phyloP scores from a whole-genome alignment of 2,888 invertebrate genomes.

The Autographa gamma region DNA sequence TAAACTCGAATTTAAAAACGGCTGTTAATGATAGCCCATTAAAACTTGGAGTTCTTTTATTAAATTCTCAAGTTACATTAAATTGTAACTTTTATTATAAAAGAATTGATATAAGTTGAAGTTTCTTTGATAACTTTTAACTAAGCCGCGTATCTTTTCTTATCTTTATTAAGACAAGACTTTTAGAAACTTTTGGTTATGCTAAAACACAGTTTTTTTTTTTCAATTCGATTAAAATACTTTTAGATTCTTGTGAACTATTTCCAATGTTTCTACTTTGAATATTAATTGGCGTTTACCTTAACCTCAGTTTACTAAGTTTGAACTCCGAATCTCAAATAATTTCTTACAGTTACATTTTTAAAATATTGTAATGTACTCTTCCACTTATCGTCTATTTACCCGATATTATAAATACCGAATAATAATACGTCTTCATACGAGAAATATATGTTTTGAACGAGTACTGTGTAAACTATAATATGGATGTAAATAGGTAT shows the following conservation, averaged over 20 bases:
- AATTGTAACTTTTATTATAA: conserved; percentile 28
- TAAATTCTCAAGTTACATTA: conserved; percentile 18
- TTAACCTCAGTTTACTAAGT: too few relatives aligned
- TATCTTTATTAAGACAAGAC: conserved; percentile 43
- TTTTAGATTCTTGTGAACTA: background rate
- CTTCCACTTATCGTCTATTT: too few relatives aligned
- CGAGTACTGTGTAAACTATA: too few relatives aligned
- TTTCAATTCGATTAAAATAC: background rate
- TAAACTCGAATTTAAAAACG: background rate
- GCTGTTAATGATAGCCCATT: conserved; percentile 17
- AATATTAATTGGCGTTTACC: too few relatives aligned
- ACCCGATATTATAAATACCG: too few relatives aligned
- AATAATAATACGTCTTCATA: background rate
- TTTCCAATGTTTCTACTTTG: background rate
- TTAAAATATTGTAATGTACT: too few relatives aligned
- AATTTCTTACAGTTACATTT: too few relatives aligned
- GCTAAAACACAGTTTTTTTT: background rate
- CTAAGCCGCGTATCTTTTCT: conserved; percentile 23
- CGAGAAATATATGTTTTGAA: background rate
- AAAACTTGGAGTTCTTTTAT: background rate
- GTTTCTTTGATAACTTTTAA: conserved; percentile 44
- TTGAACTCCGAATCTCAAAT: too few relatives aligned
- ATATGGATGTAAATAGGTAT: too few relatives aligned
- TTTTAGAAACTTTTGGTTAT: conserved; percentile 19
- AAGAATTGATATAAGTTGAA: conserved; percentile 39